phyloP scores from a whole-genome alignment of 2,797 vertebrate genomes.

The Pagetopsis macropterus region DNA sequence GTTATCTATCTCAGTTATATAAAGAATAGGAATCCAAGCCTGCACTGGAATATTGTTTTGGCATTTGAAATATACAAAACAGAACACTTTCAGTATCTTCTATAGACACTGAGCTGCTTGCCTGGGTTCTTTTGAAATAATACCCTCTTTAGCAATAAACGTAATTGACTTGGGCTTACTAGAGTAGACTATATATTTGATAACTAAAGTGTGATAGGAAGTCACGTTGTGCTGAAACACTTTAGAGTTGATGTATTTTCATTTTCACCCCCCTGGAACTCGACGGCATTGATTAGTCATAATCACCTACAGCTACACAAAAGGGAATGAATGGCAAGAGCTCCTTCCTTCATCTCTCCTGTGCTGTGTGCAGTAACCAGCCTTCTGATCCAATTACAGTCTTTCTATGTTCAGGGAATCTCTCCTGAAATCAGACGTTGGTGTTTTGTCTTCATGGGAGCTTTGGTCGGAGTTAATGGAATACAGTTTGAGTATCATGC shows the following conservation, averaged over 20 bases:
- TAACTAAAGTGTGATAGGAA: conserved; percentile 14
- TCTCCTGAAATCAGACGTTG: conserved; percentile 65
- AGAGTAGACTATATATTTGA: conserved; percentile 4
- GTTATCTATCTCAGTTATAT: conserved; percentile 15
- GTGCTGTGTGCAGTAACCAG: conserved; percentile 66
- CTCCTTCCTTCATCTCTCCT: conserved; percentile 60
- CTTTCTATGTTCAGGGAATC: conserved; percentile 66
- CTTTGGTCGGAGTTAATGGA: background rate
- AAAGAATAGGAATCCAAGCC: conserved; percentile 42
- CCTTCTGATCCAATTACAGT: conserved; percentile 76
- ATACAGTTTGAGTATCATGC: no score
- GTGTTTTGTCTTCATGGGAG: conserved; percentile 54
- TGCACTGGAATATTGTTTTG: conserved; percentile 29
- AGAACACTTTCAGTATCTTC: background rate
- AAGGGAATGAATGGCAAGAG: conserved; percentile 70
- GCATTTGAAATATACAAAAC: conserved; percentile 17
- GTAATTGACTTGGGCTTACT: background rate
- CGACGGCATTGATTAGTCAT: conserved; percentile 72
- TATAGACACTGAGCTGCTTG: background rate
- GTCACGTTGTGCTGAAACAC: conserved; percentile 31
- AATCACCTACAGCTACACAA: conserved; percentile 75
- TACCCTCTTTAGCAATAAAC: background rate
- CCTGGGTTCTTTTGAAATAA: background rate
- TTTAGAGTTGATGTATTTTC: conserved; percentile 44
- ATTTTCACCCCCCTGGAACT: conserved; percentile 55